A percentile compares a stretch with the other conserved stretches of the same genome.
These are phyloP conservation scores for Charina bottae DNA, from an alignment of 2,113 vertebrate genomes.

Conservation along the genomic window DNA sequence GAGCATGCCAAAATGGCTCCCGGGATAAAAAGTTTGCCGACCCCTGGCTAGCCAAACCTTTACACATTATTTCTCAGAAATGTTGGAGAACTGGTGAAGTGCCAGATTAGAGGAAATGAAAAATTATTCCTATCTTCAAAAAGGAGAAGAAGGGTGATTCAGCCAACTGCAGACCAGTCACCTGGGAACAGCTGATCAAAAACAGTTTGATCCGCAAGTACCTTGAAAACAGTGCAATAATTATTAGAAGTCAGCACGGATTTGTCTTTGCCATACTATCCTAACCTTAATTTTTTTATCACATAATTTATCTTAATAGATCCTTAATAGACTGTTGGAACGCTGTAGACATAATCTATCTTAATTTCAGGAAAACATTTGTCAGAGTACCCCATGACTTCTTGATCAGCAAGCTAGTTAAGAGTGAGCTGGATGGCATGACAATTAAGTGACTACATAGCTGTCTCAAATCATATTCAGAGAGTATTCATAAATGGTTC, in stretches of 20 bases:
- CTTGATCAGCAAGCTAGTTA: not conserved
- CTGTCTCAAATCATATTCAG: not conserved
- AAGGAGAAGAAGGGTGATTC: not conserved
- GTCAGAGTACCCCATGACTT: not conserved
- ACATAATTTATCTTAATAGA: not conserved
- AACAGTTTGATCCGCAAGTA: not conserved
- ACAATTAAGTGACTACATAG: not conserved
- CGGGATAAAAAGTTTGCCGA: too few species aligned
- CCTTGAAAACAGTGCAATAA: not conserved
- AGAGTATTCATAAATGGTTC: not conserved
- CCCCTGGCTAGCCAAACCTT: too few species aligned
- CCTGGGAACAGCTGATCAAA: not conserved
- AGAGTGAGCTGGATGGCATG: not conserved
- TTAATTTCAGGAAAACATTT: not conserved
- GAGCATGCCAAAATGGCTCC: too few species aligned
- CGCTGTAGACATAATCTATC: not conserved
- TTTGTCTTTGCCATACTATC: not conserved
- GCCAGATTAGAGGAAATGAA: not conserved
- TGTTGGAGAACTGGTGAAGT: not conserved
- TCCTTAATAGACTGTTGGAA: not conserved
- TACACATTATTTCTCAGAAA: not conserved
- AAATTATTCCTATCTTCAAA: not conserved
- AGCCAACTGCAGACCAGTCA: not conserved
- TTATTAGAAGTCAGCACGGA: not conserved
- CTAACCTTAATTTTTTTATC: not conserved